A percentile compares a stretch with the other conserved stretches of the same genome.
phyloP scores from a whole-genome alignment of 2,797 vertebrate genomes.

The Pangasius djambal region DNA sequence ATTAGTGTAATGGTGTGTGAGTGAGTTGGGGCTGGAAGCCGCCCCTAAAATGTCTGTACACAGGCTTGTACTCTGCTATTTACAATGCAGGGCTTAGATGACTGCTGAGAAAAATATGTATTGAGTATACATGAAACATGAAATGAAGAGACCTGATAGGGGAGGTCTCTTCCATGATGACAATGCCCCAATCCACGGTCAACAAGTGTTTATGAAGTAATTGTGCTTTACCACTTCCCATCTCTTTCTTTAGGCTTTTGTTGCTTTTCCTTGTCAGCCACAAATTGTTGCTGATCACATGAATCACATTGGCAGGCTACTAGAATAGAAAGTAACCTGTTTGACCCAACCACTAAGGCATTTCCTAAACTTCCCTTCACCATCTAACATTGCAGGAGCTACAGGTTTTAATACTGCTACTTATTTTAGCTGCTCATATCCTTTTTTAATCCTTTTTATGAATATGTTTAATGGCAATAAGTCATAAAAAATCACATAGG shows the following conservation, averaged over 20 bases:
- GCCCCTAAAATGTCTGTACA: neutral
- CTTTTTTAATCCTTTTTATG: neutral
- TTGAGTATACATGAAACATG: neutral
- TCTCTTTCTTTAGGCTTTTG: neutral
- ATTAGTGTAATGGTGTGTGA: neutral
- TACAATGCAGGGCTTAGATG: neutral
- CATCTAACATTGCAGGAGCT: neutral
- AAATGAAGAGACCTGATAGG: neutral
- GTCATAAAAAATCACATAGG: neutral
- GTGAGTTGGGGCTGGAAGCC: neutral
- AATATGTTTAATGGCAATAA: neutral
- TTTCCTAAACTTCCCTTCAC: neutral
- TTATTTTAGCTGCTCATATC: neutral
- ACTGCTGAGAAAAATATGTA: neutral
- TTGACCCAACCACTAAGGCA: neutral
- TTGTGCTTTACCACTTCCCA: neutral
- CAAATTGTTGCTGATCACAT: neutral
- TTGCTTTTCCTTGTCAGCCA: neutral
- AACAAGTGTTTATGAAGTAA: neutral
- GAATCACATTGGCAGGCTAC: neutral
- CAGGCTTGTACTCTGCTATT: neutral
- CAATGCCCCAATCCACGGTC: neutral
- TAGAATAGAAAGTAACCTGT: neutral
- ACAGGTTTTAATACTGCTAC: no score
- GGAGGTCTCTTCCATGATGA: neutral